Evolutionary conservation across 2,113 vertebrate genomes (phyloP).

Genomic region (Meleagris gallopavo): DNA sequence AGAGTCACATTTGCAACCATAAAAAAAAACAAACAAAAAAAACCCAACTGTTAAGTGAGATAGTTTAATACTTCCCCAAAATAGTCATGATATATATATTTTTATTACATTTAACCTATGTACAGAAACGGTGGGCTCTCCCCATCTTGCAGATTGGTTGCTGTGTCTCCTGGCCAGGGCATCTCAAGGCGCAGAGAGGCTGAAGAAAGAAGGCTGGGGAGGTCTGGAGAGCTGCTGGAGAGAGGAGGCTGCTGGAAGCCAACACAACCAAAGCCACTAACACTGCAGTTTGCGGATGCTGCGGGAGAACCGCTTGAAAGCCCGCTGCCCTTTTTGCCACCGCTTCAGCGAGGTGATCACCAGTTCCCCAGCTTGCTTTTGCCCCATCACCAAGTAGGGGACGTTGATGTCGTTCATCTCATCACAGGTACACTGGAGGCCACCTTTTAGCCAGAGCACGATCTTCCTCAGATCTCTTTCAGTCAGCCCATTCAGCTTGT

Average conservation of each 20-base stretch:
- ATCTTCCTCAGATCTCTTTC: conserved; percentile 92
- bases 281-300: conserved; percentile 98
- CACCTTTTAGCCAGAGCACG: conserved; percentile 93
- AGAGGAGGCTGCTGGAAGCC: neutral
- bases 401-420: conserved; percentile 98
- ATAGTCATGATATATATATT: conserved; percentile 52
- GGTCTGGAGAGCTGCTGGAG: conserved; percentile 13
- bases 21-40: neutral
- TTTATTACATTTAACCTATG: conserved; percentile 75
- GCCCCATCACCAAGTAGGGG: conserved; percentile 97
- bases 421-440: conserved; percentile 94
- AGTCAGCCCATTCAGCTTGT: conserved; percentile 93
- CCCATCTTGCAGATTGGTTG: neutral
- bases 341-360: conserved; percentile 97
- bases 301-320: conserved; percentile 95
- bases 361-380: conserved; percentile 92
- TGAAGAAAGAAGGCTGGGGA: conserved; percentile 55
- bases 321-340: conserved; percentile 95
- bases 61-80: conserved; percentile 70
- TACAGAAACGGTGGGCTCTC: conserved; percentile 55
- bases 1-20: conserved; percentile 54
- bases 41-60: conserved; percentile 57
- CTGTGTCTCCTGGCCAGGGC: conserved; percentile 7
- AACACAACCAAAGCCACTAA: conserved; percentile 63
- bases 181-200: conserved; percentile 36